Conservation (phyloP, 1,140 invertebrate genomes). For the Trigoniulus corallinus region DNA sequence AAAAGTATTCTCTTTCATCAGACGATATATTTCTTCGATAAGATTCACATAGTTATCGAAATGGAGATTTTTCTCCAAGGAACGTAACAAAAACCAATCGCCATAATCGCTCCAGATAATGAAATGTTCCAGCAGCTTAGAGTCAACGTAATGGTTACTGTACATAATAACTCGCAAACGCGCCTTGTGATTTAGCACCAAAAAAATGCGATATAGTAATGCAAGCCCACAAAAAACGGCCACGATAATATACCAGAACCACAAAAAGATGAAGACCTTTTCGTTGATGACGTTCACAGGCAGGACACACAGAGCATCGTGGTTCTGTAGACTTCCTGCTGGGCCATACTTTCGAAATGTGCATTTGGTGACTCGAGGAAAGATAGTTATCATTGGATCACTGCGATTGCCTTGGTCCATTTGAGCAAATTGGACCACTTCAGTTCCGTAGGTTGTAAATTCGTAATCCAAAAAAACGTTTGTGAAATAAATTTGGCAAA, state of each 20-base stretch:
- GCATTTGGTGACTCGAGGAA: constrained; percentile 39
- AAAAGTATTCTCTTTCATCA: background rate
- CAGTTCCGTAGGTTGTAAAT: constrained; percentile 24
- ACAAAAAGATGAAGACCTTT: constrained; percentile 21
- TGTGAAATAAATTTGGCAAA: constrained; percentile 40
- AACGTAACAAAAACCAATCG: constrained; percentile 62
- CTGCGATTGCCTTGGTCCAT: constrained; percentile 47
- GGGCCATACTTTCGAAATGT: constrained; percentile 3
- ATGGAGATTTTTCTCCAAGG: constrained; percentile 70
- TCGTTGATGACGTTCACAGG: constrained; percentile 16
- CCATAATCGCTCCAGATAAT: constrained; percentile 36
- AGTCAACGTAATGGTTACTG: background rate
- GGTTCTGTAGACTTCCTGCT: constrained; percentile 1
- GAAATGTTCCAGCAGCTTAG: background rate
- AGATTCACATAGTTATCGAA: constrained; percentile 58
- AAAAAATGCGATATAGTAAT: constrained; percentile 51
- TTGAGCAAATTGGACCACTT: constrained; percentile 61
- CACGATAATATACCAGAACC: constrained; percentile 22
- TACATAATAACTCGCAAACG: constrained; percentile 61
- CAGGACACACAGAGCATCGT: constrained; percentile 4
- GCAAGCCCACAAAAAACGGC: constrained; percentile 29
- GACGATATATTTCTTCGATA: constrained; percentile 25
- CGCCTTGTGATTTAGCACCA: constrained; percentile 64
- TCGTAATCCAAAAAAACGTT: constrained; percentile 29
- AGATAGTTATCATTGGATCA: constrained; percentile 44